Evolutionary conservation across 2,113 vertebrate species (phyloP), one percentile per base, ranked within the genome.

Genomic region (Anhinga rufa): DNA sequence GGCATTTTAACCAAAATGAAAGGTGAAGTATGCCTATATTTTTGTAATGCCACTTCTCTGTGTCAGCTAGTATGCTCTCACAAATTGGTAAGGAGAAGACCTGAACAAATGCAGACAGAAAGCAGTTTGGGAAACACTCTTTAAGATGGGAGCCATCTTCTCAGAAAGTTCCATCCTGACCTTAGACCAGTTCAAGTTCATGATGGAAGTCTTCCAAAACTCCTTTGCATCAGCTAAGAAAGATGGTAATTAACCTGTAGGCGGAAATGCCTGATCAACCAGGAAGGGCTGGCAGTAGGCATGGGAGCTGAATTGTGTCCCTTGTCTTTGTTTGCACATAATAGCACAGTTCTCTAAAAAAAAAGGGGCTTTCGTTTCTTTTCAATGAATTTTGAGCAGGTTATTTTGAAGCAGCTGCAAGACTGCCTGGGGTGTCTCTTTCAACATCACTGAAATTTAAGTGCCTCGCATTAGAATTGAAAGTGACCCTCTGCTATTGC

Each of bases 401-500:
- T 90, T 87, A 29, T 93, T 93, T 91, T 85, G 91, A 93, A 86
- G 78, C 69, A 87, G 72, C 77, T 94, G 44, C 2, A 4, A 82
- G 68, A 52, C 81, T 83, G 71, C 88, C 76, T 80, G 42, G 34
- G 26, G 55, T 76, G n/a, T 79, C 86, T 92, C 48, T 87, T 97
- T 83, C 90, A 86, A 78, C 58, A 24, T 3, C 34, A 90, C 86
- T 92, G 83, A 89, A 95, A 87, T 87, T 62, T 66, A 82, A 86
- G 83, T 14, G 5, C 12, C 49, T 93, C 9, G 6, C n/a, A 22
- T 54, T 66, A 64, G 74, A 92, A 92, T 69, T 82, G 88, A 80
- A 91, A 84, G 77, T 92, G 95, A 96, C 89, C 95, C 70, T 92
- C 61, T 6, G 14, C 81, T 95, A 34, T 48, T 60, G 75, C 5